Evolutionary conservation across 2,113 vertebrate genomes (phyloP).

Genomic region (Barbus barbus): DNA sequence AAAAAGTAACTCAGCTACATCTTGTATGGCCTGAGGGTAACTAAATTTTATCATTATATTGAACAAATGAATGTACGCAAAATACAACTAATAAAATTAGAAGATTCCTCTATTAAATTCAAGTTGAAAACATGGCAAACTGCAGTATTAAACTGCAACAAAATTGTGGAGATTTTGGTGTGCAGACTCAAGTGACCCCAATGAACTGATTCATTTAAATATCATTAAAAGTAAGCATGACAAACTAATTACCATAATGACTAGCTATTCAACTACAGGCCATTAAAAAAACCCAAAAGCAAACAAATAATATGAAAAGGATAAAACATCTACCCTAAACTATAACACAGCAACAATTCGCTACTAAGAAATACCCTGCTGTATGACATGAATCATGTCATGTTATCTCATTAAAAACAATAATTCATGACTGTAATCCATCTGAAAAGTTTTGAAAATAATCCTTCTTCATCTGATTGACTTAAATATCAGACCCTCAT

Average conservation of each 20-base stretch:
- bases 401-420: neutral
- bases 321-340: neutral
- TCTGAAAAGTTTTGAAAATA: neutral
- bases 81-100: neutral
- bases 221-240: neutral
- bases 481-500: neutral
- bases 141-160: no score
- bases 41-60: no score
- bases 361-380: neutral
- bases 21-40: no score
- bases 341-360: neutral
- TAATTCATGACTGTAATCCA: neutral
- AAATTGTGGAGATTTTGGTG: no score
- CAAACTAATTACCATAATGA: neutral
- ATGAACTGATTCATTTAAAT: slow-evolving; percentile 10
- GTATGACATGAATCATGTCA: neutral
- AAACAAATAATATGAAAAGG: neutral
- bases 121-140: neutral
- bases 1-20: no score
- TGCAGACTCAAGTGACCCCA: neutral
- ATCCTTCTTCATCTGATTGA: neutral
- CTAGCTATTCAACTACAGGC: neutral
- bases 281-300: neutral
- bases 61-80: neutral
- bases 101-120: no score